phyloP scores from a whole-genome alignment of 2,113 vertebrate species.

The Uropsilus gracilis region DNA sequence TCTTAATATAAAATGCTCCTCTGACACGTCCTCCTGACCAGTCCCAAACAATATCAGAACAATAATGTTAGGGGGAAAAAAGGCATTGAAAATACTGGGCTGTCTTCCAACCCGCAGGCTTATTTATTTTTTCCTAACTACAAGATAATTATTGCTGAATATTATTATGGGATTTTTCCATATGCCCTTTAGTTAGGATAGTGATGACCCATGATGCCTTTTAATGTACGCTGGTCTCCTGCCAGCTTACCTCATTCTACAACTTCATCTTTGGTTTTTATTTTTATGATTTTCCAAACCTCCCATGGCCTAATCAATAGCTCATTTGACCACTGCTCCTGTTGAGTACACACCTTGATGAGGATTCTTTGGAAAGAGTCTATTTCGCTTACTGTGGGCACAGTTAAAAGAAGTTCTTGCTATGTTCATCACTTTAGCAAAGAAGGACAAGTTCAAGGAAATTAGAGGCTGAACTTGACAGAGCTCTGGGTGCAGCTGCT shows the following conservation, averaged over 20 bases:
- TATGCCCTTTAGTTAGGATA: constrained; percentile 61
- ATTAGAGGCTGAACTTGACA: constrained; percentile 74
- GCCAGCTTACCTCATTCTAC: constrained; percentile 55
- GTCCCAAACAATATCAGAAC: constrained; percentile 46
- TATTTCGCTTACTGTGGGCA: constrained; percentile 36
- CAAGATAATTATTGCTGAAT: constrained; percentile 61
- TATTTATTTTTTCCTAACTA: constrained; percentile 74
- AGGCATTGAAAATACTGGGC: constrained; percentile 55
- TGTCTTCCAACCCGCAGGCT: constrained; percentile 55
- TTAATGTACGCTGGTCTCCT: constrained; percentile 46
- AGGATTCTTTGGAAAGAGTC: constrained; percentile 49
- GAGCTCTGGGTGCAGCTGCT: constrained; percentile 75
- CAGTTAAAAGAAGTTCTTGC: constrained; percentile 62
- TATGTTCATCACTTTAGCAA: constrained; percentile 73
- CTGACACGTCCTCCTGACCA: constrained; percentile 59
- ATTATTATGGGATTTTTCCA: constrained; percentile 75
- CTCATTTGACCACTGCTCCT: constrained; percentile 18
- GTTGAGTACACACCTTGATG: constrained; percentile 20
- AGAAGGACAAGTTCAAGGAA: constrained; percentile 80
- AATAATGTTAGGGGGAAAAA: constrained; percentile 48
- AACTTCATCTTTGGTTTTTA: constrained; percentile 6
- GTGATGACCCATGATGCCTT: constrained; percentile 17
- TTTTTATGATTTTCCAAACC: constrained; percentile 56
- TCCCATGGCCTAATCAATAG: constrained; percentile 48
- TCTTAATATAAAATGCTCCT: constrained; percentile 54